phyloP scores from a whole-genome alignment of 2,888 invertebrate genomes.

The Cynaeus angustus region DNA sequence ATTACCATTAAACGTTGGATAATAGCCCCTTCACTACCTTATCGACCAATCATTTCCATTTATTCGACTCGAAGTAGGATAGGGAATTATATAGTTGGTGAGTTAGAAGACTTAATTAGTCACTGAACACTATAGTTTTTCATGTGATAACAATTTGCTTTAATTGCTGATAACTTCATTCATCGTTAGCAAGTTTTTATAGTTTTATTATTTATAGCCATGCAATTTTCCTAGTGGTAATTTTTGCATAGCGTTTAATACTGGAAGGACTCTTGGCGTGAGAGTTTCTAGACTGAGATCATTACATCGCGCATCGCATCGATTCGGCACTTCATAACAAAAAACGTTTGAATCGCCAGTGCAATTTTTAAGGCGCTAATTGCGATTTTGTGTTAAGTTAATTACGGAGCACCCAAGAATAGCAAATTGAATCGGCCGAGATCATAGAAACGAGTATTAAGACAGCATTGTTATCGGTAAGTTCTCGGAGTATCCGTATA shows the following conservation, averaged over 20 bases:
- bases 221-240: no score
- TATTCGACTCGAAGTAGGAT: constrained; percentile 3
- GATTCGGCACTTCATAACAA: background rate
- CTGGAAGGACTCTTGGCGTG: no score
- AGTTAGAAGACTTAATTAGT: constrained; percentile 13
- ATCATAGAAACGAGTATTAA: constrained; percentile 50
- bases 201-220: no score
- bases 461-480: constrained; percentile 52
- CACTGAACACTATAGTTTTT: constrained; percentile 2
- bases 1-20: constrained; percentile 27
- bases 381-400: constrained; percentile 33
- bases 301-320: background rate
- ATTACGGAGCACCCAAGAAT: constrained; percentile 41
- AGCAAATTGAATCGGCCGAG: constrained; percentile 40
- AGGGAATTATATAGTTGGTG: constrained; percentile 1
- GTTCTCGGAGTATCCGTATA: constrained; percentile 59
- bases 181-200: background rate
- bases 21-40: constrained; percentile 29
- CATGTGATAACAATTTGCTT: constrained; percentile 2
- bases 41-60: constrained; percentile 34
- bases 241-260: background rate
- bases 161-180: constrained; percentile 46
- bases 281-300: no score
- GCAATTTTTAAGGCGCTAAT: constrained; percentile 15
- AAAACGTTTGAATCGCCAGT: background rate